Evolutionary conservation across 2,888 invertebrate genomes (phyloP).

Genomic region (Autographa gamma): DNA sequence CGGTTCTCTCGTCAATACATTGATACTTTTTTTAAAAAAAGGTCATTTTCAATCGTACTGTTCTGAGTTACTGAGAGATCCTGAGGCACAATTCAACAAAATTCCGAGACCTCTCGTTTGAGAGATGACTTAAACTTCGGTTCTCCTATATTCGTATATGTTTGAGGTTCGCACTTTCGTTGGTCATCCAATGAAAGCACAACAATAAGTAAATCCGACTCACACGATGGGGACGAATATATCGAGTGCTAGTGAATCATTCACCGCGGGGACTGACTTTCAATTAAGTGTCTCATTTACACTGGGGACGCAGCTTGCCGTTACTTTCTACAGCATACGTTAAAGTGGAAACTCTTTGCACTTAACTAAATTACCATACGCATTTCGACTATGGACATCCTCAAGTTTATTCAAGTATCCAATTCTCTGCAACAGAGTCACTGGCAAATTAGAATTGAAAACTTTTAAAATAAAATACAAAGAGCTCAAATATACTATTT

Average conservation of each 20-base stretch:
- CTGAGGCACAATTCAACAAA: neutral
- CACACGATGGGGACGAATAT: conserved; percentile 32
- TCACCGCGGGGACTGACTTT: conserved; percentile 38
- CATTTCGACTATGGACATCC: conserved; percentile 6
- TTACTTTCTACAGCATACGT: conserved; percentile 52
- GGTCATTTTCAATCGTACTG: too few species aligned
- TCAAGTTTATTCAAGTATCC: too few species aligned
- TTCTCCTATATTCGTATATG: neutral
- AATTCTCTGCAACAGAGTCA: too few species aligned
- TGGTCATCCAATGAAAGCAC: neutral
- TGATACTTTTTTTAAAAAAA: too few species aligned
- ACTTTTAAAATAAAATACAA: conserved; percentile 5
- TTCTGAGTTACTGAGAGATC: neutral
- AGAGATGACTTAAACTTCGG: neutral
- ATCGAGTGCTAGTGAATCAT: conserved; percentile 28
- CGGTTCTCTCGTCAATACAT: neutral
- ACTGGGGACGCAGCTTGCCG: conserved; percentile 44
- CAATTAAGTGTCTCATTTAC: conserved; percentile 48
- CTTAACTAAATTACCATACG: conserved; percentile 20
- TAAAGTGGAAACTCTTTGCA: conserved; percentile 21
- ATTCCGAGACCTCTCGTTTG: neutral
- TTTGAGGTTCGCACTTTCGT: neutral
- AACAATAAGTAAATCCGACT: conserved; percentile 22
- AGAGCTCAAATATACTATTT: conserved; percentile 25
- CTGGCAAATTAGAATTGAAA: too few species aligned